phyloP scores from a whole-genome alignment of 37 sponge, comb jelly and placozoan genomes.

The Spongilla lacustris region DNA sequence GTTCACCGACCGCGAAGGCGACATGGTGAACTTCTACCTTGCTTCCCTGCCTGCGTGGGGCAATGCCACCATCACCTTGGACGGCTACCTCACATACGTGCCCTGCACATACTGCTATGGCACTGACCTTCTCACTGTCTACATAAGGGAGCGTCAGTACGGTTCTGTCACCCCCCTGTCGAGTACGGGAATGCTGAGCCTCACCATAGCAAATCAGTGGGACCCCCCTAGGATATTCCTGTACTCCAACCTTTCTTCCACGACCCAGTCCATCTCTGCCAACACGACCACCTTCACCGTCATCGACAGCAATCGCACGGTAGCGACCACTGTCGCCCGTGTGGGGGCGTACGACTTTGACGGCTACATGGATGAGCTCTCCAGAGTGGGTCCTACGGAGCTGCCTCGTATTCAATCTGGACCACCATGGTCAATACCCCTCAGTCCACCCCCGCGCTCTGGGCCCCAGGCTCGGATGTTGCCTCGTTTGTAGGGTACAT shows the following conservation, averaged over 20 bases:
- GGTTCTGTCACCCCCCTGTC: slow-evolving; percentile 46
- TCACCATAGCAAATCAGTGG: slow-evolving; percentile 56
- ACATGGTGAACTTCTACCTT: slow-evolving; percentile 64
- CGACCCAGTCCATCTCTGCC: background rate
- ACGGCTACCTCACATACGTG: slow-evolving; percentile 60
- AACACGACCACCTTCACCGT: slow-evolving; percentile 1
- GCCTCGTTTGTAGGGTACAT: too few species aligned
- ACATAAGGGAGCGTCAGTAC: slow-evolving; percentile 53
- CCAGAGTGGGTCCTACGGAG: background rate
- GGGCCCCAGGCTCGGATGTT: too few species aligned
- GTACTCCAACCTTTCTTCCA: slow-evolving; percentile 4
- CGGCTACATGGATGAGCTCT: slow-evolving; percentile 68
- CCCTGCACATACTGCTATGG: slow-evolving; percentile 84
- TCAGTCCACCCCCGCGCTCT: too few species aligned
- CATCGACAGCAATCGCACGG: slow-evolving; percentile 63
- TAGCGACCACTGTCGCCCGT: slow-evolving; percentile 19
- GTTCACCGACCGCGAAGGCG: slow-evolving; percentile 65
- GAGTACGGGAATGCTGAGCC: slow-evolving; percentile 16
- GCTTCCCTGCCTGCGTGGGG: slow-evolving; percentile 63
- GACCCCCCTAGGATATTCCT: slow-evolving; percentile 57
- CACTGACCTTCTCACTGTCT: slow-evolving; percentile 37
- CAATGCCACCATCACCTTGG: slow-evolving; percentile 37
- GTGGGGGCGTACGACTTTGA: slow-evolving; percentile 76
- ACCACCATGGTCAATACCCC: too few species aligned
- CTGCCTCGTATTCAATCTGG: too few species aligned